phyloP scores from a whole-genome alignment of 2,888 invertebrate genomes.

The Acanthosepion pharaonis region DNA sequence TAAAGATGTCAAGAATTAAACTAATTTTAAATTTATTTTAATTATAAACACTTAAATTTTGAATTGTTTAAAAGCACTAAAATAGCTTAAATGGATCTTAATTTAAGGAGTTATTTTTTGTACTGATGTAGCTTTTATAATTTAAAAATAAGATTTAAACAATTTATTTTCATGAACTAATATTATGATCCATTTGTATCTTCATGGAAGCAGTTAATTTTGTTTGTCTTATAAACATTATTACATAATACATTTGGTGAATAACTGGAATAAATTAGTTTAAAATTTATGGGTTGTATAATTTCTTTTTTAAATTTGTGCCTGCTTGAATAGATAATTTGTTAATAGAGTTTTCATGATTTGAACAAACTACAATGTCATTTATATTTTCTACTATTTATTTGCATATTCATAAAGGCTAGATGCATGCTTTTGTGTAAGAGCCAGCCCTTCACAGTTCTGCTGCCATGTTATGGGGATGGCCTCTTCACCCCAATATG shows the following conservation, averaged over 20 bases:
- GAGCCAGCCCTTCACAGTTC: conserved; percentile 79
- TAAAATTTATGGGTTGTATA: neutral
- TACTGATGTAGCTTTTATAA: neutral
- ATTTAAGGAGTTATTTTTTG: neutral
- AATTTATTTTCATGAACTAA: neutral
- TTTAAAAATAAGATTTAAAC: neutral
- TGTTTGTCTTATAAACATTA: neutral
- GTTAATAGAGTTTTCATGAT: too few relatives aligned
- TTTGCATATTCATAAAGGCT: conserved; percentile 54
- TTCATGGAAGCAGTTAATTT: neutral
- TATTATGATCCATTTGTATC: neutral
- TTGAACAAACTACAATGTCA: too few relatives aligned
- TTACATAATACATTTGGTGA: neutral
- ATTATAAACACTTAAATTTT: too few relatives aligned
- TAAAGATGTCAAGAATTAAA: too few relatives aligned
- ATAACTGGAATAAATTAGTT: neutral
- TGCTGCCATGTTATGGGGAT: conserved; percentile 77
- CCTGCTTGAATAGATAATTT: neutral
- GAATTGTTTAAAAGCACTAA: too few relatives aligned
- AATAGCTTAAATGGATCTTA: neutral
- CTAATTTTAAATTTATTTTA: too few relatives aligned
- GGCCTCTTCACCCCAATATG: conserved; percentile 79
- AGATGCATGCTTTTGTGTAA: conserved; percentile 78
- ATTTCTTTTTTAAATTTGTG: neutral
- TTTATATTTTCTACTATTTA: neutral